A percentile compares a stretch with the other conserved stretches of the same genome.
Evolutionary conservation across 2,888 invertebrate species (phyloP).

Genomic region (Heliconius ethilla): DNA sequence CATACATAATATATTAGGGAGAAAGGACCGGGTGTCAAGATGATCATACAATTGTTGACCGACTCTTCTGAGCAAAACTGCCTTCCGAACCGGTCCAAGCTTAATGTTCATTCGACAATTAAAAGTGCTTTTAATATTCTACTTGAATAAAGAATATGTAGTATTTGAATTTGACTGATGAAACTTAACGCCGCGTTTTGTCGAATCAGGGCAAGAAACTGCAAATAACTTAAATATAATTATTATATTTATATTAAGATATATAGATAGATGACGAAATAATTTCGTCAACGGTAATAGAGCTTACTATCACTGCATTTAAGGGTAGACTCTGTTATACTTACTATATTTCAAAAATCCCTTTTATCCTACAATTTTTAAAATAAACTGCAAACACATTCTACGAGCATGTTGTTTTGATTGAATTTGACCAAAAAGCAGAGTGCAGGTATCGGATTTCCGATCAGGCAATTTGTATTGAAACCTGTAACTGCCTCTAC

Average conservation of each 20-base stretch:
- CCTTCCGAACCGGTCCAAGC: no score
- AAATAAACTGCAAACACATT: slow-evolving; percentile 34
- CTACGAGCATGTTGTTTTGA: slow-evolving; percentile 35
- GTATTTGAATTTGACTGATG: no score
- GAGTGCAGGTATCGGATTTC: slow-evolving; percentile 24
- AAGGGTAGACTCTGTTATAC: background rate
- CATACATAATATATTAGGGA: background rate
- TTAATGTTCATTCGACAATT: no score
- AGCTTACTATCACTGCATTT: background rate
- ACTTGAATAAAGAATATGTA: no score
- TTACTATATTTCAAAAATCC: background rate
- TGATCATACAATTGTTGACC: no score
- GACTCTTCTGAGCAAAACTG: no score
- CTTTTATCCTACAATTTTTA: slow-evolving; percentile 13
- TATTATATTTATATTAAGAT: no score
- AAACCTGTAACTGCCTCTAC: slow-evolving; percentile 13
- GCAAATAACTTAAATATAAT: background rate
- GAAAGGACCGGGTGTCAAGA: background rate
- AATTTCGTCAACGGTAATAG: background rate
- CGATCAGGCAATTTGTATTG: slow-evolving; percentile 26
- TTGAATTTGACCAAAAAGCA: slow-evolving; percentile 36
- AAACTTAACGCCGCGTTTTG: background rate
- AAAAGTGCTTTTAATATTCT: no score
- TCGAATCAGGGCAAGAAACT: background rate
- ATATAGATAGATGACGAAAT: no score